phyloP scores from a whole-genome alignment of 1,140 invertebrate genomes.

The Myzus persicae region DNA sequence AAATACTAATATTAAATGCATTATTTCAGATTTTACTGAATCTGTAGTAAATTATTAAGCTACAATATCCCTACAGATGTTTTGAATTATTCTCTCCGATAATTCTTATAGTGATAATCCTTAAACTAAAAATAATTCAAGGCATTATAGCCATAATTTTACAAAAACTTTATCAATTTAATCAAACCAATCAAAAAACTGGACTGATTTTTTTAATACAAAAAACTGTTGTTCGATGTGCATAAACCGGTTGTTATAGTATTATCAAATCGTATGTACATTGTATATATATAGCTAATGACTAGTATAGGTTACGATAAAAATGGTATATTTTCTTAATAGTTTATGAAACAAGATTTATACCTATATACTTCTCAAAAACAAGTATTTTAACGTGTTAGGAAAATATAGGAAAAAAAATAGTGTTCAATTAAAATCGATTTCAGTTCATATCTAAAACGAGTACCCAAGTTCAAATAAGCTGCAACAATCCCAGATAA shows the following conservation, averaged over 20 bases:
- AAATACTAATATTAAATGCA: not conserved
- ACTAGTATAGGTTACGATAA: not conserved
- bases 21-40: not conserved
- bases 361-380: not conserved
- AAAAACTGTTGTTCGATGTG: not conserved
- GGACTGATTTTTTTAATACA: not conserved
- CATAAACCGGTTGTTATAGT: conserved; percentile 5
- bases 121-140: not conserved
- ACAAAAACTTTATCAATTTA: not conserved
- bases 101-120: no score
- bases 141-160: not conserved
- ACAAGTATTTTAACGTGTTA: not conserved
- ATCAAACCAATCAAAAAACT: not conserved
- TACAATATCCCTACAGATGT: no score
- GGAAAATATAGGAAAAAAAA: not conserved
- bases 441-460: not conserved
- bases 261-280: conserved; percentile 10
- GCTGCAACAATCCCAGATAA: not conserved
- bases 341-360: conserved; percentile 16
- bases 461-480: not conserved
- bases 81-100: no score
- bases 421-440: not conserved
- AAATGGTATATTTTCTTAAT: conserved; percentile 16
- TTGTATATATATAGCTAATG: not conserved
- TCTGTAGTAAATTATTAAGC: not conserved